Evolutionary conservation across 1,140 invertebrate genomes (phyloP), one percentile per base, ranked within the genome.

Genomic region (Daktulosphaira vitifoliae): DNA sequence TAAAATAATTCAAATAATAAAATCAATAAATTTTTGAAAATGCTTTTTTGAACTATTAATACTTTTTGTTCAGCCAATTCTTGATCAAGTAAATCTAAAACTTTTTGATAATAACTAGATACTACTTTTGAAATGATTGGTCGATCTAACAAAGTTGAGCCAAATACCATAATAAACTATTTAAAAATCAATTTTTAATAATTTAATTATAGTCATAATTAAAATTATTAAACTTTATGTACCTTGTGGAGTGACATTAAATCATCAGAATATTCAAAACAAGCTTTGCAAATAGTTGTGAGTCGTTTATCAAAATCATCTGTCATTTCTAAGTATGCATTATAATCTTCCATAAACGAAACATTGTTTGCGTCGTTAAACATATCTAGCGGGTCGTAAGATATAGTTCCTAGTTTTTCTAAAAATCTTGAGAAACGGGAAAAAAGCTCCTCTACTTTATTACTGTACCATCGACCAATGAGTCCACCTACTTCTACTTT

Each of bases 401-500:
- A 77, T 33, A 85, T 83, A 44, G 83, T 84, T 25, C 80, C 78
- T 68, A 92, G 86, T 49, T 83, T 76, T 66, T 78, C 80, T 72
- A 88, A 89, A 0, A 79, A 76, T 53, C 82, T 79, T 3, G 81
- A 78, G 73, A 92, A 95, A 52, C 89, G 83, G 16, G 89, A 83
- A 70, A 82, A 81, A 42, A 88, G 79, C 4, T 78, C 66, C 3
- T 74, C 68, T 72, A 82, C 72, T 74, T 72, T 76, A 67, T 38
- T 71, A 72, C 77, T 78, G 15, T 90, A 76, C 48, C 76, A 79
- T 71, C 84, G 83, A 16, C 88, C 87, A 73, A 85, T 81, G 15
- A 89, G 77, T 1, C 90, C 88, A 53, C 84, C 85, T 67, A 92
- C 81, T 76, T 93, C 90, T 8, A 92, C 81, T 74, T 88, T 90